A percentile compares a stretch with the other conserved stretches of the same genome.
Evolutionary conservation across 2,888 invertebrate genomes (phyloP).

Genomic region (Copidosoma aretas): DNA sequence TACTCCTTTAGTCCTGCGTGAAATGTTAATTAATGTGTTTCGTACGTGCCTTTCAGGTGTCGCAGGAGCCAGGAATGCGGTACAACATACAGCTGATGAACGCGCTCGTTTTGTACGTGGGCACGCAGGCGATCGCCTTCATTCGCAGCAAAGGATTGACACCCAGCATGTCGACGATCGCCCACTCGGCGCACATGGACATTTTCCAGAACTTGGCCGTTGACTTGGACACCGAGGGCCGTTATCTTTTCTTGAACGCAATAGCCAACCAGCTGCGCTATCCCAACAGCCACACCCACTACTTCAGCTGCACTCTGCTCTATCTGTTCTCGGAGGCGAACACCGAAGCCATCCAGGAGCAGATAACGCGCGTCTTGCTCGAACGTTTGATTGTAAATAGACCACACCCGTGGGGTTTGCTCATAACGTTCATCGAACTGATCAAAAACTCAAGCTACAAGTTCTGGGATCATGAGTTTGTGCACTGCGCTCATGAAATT

Average conservation of each 20-base stretch:
- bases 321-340: constrained; percentile 98
- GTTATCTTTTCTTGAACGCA: constrained; percentile 96
- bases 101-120: constrained; percentile 96
- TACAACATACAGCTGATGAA: constrained; percentile 98
- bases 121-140: constrained; percentile 92
- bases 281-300: constrained; percentile 99
- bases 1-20: constrained; percentile 10
- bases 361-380: constrained; percentile 93
- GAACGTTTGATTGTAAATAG: constrained; percentile 97
- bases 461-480: constrained; percentile 99
- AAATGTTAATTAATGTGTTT: constrained; percentile 1
- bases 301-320: constrained; percentile 96
- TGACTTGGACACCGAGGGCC: constrained; percentile 96
- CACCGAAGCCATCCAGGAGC: constrained; percentile 97
- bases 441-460: constrained; percentile 98
- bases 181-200: constrained; percentile 99
- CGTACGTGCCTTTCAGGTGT: constrained; percentile 62
- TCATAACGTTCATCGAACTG: constrained; percentile 98
- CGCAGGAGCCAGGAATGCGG: constrained; percentile 85
- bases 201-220: constrained; percentile 99
- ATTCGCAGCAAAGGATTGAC: constrained; percentile 90
- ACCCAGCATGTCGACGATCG: constrained; percentile 97
- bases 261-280: constrained; percentile 98
- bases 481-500: constrained; percentile 99
- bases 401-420: constrained; percentile 98